Base-by-base conservation (phyloP, 2,888 invertebrate genomes). In the Erannis defoliaria region DNA sequence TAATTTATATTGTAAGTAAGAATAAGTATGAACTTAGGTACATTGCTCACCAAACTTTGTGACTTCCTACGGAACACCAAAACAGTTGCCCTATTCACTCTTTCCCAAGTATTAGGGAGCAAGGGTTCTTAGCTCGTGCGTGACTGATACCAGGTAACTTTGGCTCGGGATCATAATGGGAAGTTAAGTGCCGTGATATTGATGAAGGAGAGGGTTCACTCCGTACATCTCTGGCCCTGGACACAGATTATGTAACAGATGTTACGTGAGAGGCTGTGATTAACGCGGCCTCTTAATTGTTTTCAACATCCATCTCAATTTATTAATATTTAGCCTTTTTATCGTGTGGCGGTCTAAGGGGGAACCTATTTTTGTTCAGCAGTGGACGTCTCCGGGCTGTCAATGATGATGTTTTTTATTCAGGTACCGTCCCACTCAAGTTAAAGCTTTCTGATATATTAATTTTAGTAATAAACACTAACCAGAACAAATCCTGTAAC, bases 181-280 rank as follows among this genome's bases (percentile, higher is more conserved):
- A 72, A 74, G 71, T 81, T 86, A 88, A 89, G 79, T 84, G 83
- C 81, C 84, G 71, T 82, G 81, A 78, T 86, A 88, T 88, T 88
- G 82, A 87, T 85, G 82, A 77, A 70, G 63, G 57, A 66, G 51
- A 55, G 38, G 42, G 55, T 64, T 26, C 26, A 5, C 6, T 65
- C 57, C 55, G 29, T 56, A n/a, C 55, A 23, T 63, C 63, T 63
- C 37, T 21, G 40, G 18, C 5, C 21, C 12, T 21, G 12, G 21
- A 2, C 42, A 21, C 48, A 45, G 26, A 45, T 16, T 45, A 8
- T 16, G 14, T 23, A 26, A 43, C n/a, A 43, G 43, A 16, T 26
- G 3, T 14, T 45, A 2, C 6, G n/a, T 29, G n/a, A 37, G 16
- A 26, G 18, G 55, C 49, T 42, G 65, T 64, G 46, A 62, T 60